Percentiles rank a stretch among this genome's conserved stretches.
phyloP scores from a whole-genome alignment of 2,888 invertebrate species.

The Heteromurus nitidus region DNA sequence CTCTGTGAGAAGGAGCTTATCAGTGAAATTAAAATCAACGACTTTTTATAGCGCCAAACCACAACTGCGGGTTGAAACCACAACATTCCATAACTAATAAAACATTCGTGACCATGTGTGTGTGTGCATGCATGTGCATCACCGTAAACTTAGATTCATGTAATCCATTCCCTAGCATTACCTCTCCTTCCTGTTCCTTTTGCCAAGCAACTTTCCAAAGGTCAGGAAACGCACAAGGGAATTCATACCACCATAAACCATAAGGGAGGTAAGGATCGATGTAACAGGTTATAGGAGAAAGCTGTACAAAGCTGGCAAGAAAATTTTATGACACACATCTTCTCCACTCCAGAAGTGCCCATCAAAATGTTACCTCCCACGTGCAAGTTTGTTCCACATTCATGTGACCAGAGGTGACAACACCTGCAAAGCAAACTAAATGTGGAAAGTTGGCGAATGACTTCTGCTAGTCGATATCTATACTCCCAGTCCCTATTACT shows the following conservation, averaged over 20 bases:
- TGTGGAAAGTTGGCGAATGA: not conserved
- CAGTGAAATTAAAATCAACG: slow-evolving; percentile 56
- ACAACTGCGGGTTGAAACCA: slow-evolving; percentile 31
- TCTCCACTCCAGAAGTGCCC: slow-evolving; percentile 30
- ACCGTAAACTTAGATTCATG: slow-evolving; percentile 59
- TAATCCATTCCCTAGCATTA: slow-evolving; percentile 28
- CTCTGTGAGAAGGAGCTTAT: slow-evolving; percentile 39
- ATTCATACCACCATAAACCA: slow-evolving; percentile 23
- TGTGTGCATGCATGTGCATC: slow-evolving; percentile 2
- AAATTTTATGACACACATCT: slow-evolving; percentile 61
- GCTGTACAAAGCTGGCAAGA: slow-evolving; percentile 30
- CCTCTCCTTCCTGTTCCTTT: slow-evolving; percentile 23
- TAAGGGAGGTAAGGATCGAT: slow-evolving; percentile 48
- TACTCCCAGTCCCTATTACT: not conserved
- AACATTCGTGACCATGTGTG: not conserved
- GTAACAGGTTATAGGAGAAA: too few species aligned
- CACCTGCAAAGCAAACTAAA: slow-evolving; percentile 3
- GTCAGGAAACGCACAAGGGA: slow-evolving; percentile 61
- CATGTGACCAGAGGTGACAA: not conserved
- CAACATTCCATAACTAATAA: not conserved
- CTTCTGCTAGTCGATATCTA: not conserved
- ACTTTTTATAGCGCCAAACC: slow-evolving; percentile 46
- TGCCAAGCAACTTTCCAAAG: slow-evolving; percentile 35
- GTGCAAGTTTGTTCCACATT: slow-evolving; percentile 4
- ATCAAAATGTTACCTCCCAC: slow-evolving; percentile 47